Percentiles rank a stretch among this genome's conserved stretches.
phyloP scores from a whole-genome alignment of 2,113 vertebrate species.

The Elephantulus edwardii region DNA sequence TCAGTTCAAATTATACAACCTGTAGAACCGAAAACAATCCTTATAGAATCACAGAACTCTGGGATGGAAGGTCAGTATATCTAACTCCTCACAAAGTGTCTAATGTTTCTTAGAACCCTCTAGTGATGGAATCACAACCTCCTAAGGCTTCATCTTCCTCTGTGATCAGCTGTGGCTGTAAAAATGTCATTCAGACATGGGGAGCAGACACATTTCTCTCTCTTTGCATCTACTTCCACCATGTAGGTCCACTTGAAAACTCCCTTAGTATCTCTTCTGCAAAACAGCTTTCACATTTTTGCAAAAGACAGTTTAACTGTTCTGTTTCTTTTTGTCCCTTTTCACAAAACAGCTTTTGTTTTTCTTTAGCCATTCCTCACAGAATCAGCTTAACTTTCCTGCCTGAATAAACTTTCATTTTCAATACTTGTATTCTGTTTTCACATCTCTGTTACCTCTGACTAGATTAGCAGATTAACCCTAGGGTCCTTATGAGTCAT shows the following conservation, averaged over 20 bases:
- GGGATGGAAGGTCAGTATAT: not conserved
- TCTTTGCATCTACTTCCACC: not conserved
- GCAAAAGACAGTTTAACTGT: not conserved
- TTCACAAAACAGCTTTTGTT: conserved; percentile 12
- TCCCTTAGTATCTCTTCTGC: not conserved
- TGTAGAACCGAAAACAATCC: not conserved
- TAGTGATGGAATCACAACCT: not conserved
- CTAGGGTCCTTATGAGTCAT: too few relatives aligned
- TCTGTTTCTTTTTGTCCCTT: not conserved
- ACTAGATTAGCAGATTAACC: not conserved
- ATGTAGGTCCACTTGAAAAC: not conserved
- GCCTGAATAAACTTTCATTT: not conserved
- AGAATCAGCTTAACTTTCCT: not conserved
- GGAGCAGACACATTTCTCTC: not conserved
- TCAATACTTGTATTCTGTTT: not conserved
- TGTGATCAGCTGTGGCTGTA: not conserved
- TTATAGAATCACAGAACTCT: conserved; percentile 20
- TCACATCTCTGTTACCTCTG: not conserved
- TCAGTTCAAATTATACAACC: not conserved
- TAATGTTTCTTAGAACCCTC: not conserved
- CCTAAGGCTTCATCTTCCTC: not conserved
- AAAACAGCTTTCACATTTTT: not conserved
- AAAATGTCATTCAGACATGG: not conserved
- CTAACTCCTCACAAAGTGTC: not conserved
- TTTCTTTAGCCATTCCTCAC: not conserved